phyloP scores from a whole-genome alignment of 1,140 invertebrate species.

The Coelopa frigida region DNA sequence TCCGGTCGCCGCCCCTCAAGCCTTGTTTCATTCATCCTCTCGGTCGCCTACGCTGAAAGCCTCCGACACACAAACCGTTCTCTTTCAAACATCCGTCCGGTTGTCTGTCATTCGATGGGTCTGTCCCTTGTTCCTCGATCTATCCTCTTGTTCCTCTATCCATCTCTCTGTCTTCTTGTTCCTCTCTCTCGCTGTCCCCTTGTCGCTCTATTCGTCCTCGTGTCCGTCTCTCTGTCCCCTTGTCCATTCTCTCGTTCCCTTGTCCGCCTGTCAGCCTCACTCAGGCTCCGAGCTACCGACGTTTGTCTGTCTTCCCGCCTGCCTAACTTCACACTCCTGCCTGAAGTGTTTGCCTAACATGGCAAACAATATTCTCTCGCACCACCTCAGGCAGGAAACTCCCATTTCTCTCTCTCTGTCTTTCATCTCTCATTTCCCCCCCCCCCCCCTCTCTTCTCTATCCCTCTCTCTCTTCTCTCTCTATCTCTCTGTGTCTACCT shows the following conservation, averaged over 20 bases:
- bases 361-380: no score
- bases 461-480: neutral
- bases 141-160: neutral
- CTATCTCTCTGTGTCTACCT: conserved; percentile 2
- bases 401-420: neutral
- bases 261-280: no score
- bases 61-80: no score
- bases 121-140: neutral
- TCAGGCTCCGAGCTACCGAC: no score
- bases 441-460: neutral
- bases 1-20: no score
- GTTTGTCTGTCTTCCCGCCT: neutral
- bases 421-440: neutral
- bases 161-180: neutral
- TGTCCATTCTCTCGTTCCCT: neutral
- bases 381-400: no score
- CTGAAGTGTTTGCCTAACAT: no score
- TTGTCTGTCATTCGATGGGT: no score
- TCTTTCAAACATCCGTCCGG: no score
- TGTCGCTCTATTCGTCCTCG: neutral
- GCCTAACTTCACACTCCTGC: neutral
- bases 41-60: no score
- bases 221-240: neutral
- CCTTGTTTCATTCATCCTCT: no score
- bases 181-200: neutral